These are phyloP conservation scores for Armadillidium nasatum DNA, from an alignment of 1,140 invertebrate species.

Conservation along the genomic window DNA sequence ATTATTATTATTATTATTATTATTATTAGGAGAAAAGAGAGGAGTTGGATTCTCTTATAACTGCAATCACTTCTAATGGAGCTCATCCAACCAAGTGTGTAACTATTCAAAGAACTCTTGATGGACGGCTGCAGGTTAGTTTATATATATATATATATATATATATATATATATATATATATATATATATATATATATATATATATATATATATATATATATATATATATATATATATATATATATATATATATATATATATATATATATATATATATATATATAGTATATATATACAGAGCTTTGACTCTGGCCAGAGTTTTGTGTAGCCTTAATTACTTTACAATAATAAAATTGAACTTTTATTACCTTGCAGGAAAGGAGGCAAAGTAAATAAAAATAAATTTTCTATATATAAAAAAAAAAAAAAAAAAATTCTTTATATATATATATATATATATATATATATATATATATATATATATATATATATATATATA, in stretches of 20 bases:
- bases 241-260: conserved; percentile 19
- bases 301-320: too few species aligned
- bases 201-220: conserved; percentile 22
- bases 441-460: neutral
- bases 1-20: conserved; percentile 30
- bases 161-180: too few species aligned
- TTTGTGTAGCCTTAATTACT: too few species aligned
- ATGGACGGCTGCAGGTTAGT: conserved; percentile 86
- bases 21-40: conserved; percentile 89
- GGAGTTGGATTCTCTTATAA: conserved; percentile 94
- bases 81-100: conserved; percentile 97
- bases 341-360: too few species aligned
- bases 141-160: neutral
- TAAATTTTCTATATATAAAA: too few species aligned
- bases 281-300: too few species aligned
- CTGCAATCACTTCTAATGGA: conserved; percentile 96
- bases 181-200: conserved; percentile 20
- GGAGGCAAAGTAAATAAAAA: too few species aligned
- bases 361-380: too few species aligned
- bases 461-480: neutral
- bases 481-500: too few species aligned
- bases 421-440: too few species aligned
- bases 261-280: too few species aligned
- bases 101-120: conserved; percentile 96
- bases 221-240: conserved; percentile 19